Evolutionary conservation across 1,140 invertebrate genomes (phyloP), one percentile per base, ranked within the genome.

Genomic region (Hyphantria cunea): DNA sequence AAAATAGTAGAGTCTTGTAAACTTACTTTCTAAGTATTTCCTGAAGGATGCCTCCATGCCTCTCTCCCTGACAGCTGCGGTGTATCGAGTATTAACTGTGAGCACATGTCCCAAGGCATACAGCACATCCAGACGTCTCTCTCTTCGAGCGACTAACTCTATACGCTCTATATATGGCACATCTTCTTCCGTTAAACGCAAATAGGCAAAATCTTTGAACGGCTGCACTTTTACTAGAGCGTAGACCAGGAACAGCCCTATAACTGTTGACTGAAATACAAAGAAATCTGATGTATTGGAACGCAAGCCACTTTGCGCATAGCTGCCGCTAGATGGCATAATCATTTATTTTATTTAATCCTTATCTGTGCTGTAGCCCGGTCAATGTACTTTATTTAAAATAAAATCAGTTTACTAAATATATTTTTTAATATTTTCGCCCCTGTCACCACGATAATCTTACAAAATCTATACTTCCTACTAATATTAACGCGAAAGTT

Each of bases 11-110:
- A 25, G 17, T 25, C 17, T 25, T 25, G n/a, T n/a, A n/a, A n/a
- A 25, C 66, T 54, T 65, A 87, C 86, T 78, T 67, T 86, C 80
- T n/a, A 82, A 64, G 68, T 86, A 82, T 11, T 87, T 89, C 17
- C 68, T 74, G 2, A 77, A 54, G 0, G 74, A 17, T 0, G 42
- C 13, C n/a, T 89, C 86, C 67, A 89, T 76, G 1, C 84, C 86
- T n/a, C 78, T 61, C 12, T 86, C 82, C 5, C 82, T 64, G 8
- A 74, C 55, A 0, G 52, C 73, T 0, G 68, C 79, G 32, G 84
- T 80, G 25, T 71, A 87, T 50, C 85, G 73, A 0, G 76, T 77
- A 0, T 75, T 72, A 11, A 76, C 69, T 5, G 81, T 70, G 5
- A 89, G 65, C 3, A 88, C 34, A 0, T 70, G 51, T 0, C 74